Conservation (phyloP, 2,888 invertebrate species). For the Isoperla grammatica region DNA sequence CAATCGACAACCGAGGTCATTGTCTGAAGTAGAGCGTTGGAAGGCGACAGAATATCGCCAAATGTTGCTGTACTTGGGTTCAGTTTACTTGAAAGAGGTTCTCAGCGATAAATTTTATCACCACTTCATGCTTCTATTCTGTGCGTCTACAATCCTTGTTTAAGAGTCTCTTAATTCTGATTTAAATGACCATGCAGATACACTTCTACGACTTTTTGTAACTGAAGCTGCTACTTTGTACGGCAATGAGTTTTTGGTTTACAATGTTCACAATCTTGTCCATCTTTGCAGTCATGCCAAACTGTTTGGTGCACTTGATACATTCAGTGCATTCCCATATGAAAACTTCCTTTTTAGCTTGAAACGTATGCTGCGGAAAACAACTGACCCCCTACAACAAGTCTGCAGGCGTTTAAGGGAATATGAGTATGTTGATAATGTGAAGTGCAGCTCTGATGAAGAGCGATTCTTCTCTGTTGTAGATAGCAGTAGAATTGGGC, state of each 20-base stretch:
- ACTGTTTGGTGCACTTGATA: constrained; percentile 31
- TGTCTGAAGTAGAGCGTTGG: no score
- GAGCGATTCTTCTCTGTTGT: no score
- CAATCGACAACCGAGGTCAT: constrained; percentile 35
- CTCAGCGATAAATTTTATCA: constrained; percentile 25
- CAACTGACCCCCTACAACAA: constrained; percentile 24
- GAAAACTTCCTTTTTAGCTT: constrained; percentile 32
- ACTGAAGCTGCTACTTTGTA: background rate
- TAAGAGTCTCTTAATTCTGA: background rate
- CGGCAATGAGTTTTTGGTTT: constrained; percentile 1
- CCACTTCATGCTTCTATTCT: constrained; percentile 14
- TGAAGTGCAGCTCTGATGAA: no score
- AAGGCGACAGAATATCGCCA: no score
- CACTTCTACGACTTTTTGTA: background rate
- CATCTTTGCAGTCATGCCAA: constrained; percentile 26
- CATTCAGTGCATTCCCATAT: constrained; percentile 33
- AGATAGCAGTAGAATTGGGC: background rate
- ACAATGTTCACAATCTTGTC: constrained; percentile 2
- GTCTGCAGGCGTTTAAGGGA: background rate
- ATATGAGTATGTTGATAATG: background rate
- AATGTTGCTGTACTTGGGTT: no score
- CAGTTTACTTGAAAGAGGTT: no score
- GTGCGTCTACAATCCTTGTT: background rate
- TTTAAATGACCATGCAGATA: background rate
- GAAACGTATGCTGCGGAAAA: constrained; percentile 22